phyloP scores from a whole-genome alignment of 2,113 vertebrate species.

The Corvus hawaiiensis region DNA sequence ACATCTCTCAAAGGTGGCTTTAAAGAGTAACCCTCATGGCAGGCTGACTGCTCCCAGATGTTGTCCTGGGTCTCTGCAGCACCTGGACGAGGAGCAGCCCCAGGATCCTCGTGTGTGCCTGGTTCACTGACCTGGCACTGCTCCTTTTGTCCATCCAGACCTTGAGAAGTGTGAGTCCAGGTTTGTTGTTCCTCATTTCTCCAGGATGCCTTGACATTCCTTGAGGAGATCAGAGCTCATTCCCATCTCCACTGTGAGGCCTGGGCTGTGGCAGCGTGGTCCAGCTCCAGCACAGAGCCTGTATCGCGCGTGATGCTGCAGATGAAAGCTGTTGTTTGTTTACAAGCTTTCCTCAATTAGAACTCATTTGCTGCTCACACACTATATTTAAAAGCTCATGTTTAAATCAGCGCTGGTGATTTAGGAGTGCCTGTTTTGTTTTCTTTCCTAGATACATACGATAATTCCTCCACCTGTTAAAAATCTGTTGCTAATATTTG shows the following conservation, averaged over 20 bases:
- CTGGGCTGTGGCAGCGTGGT: neutral
- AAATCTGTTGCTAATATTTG: constrained; percentile 26
- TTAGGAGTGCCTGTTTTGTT: constrained; percentile 26
- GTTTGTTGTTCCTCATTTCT: neutral
- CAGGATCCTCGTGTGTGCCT: accelerated
- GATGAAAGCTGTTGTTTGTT: constrained; percentile 54
- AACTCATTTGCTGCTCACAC: constrained; percentile 33
- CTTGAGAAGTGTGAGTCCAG: neutral
- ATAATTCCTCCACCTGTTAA: constrained; percentile 47
- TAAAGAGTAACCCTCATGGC: neutral
- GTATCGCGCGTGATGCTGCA: neutral
- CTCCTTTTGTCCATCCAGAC: neutral
- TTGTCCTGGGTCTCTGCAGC: neutral
- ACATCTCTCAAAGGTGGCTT: neutral
- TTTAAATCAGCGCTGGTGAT: neutral
- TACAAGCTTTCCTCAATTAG: constrained; percentile 50
- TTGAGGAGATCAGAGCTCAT: neutral
- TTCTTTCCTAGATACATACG: neutral
- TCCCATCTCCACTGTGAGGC: neutral
- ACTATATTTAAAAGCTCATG: constrained; percentile 35
- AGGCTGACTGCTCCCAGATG: neutral
- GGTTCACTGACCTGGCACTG: neutral
- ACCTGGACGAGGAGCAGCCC: neutral
- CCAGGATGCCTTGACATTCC: neutral
- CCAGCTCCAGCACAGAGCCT: neutral